Percentiles rank a stretch among this genome's conserved stretches.
Conservation (phyloP, 2,888 invertebrate species). For the Phymatocera aterrima region DNA sequence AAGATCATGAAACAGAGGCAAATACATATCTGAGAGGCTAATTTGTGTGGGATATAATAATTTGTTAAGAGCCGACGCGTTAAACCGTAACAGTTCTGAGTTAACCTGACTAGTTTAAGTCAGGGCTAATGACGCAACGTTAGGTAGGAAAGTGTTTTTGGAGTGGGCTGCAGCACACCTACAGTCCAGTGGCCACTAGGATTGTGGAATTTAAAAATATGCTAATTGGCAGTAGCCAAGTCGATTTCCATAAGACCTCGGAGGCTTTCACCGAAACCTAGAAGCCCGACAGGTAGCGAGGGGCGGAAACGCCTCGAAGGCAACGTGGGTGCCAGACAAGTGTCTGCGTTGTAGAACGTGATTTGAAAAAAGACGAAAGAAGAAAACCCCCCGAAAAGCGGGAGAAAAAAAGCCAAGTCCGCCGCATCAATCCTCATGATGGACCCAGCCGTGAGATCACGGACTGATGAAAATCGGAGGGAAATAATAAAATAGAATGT, state of each 20-base stretch:
- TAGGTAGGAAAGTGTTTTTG: not conserved
- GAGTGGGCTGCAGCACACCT: not conserved
- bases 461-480: not conserved
- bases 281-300: slow-evolving; percentile 40
- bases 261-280: slow-evolving; percentile 45
- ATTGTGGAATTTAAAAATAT: slow-evolving; percentile 46
- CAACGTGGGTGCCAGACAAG: slow-evolving; percentile 11
- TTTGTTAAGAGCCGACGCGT: not conserved
- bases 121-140: not conserved
- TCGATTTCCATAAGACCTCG: slow-evolving; percentile 34
- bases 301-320: slow-evolving; percentile 30
- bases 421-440: no score
- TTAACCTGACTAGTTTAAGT: not conserved
- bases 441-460: no score
- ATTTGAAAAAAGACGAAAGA: no score
- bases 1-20: no score
- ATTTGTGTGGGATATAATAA: not conserved
- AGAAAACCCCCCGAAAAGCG: no score
- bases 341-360: not conserved
- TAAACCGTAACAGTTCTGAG: not conserved
- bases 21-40: no score
- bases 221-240: slow-evolving; percentile 46
- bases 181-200: not conserved
- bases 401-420: no score
- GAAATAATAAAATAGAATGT: not conserved